Base-by-base conservation (phyloP, 2,113 vertebrate genomes). In the Spizaetus ornatus region DNA sequence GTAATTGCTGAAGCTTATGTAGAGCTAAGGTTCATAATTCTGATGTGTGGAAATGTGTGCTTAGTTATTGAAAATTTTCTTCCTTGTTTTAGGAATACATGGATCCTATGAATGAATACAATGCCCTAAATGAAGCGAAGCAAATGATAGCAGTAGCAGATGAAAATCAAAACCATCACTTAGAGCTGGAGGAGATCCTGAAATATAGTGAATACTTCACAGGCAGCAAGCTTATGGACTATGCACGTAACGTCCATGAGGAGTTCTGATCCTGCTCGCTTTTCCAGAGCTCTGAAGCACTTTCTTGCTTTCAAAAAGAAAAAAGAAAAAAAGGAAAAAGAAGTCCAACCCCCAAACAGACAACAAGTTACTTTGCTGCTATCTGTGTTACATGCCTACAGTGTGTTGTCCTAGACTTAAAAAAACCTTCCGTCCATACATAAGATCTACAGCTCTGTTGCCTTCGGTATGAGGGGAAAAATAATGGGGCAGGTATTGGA, bases 101-200 rank as follows among this genome's bases (percentile, higher is more conserved):
- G 99, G 99, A 99, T 82, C 99, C 99, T 14, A 99, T 99, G 99
- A 99, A 99, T 8, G 99, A 99, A 93, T 99, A 99, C 98, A 99
- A 99, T 11, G 99, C 99, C 34, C 96, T 99, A 90, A 99, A 99
- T 4, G 99, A 99, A 97, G 99, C 99, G 22, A 99, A 99, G 95
- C 99, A 99, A 96, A 99, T 99, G 99, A 99, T 99, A 8, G 99
- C 99, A 2, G 99, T 99, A 27, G 99, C 99, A 0, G 99, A 99
- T 4, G 99, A 99, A 97, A 99, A 99, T 94, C 99, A 99, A 97
- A 99, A 99, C 94, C 99, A 98, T 21, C 99, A 96, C 63, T 87
- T 99, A 97, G 99, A 99, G 98, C 98, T 99, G 55, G 99, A 99
- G 36, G 99, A 99, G 98, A 99, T 99, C 47, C 98, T 99, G 76